Base-by-base conservation (phyloP, 2,113 vertebrate species). In the Stigmatopora argus region DNA sequence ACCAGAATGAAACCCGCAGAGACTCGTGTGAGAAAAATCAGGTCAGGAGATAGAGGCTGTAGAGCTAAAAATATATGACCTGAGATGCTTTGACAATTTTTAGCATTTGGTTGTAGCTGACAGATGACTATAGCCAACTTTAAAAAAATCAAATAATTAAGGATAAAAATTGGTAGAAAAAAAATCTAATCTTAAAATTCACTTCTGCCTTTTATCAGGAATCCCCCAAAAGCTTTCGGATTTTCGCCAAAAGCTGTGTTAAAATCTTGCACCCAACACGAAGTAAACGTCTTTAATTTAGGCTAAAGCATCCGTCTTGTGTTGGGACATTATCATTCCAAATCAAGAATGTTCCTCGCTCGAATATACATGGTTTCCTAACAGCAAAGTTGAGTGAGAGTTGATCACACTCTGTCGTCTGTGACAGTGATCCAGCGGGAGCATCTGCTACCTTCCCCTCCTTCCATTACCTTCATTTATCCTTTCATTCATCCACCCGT, bases 391-490 rank as follows among this genome's bases (percentile, higher is more conserved):
- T 31, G 26, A 31, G 26, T 31, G 26, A 31, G 60, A 45, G 70
- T 52, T 31, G 53, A 61, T 38, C 52, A 21, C 65, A 65, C 74
- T 66, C 66, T 53, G 67, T 65, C 44, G 56, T 49, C 68, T 0
- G 55, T 64, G 66, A 82, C 75, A 46, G 70, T 63, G 62, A 75
- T 73, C 63, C 72, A 70, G 79, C 71, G 70, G 60, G 62, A 69
- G 69, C 76, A 67, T 70, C 61, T 83, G 71, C 69, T 64, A 71
- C 69, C 56, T 69, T 79, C 75, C 78, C 72, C 77, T 80, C 75
- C 78, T 75, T 67, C 75, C 77, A 85, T 84, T 82, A 83, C 78
- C 69, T 77, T 71, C 75, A 72, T 65, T 73, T 69, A 49, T 64
- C 62, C 55, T 72, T 65, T 53, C 58, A 65, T 74, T 65, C 19